Evolutionary conservation across 1,140 invertebrate species (phyloP).

Genomic region (Coenobita brevimanus): DNA sequence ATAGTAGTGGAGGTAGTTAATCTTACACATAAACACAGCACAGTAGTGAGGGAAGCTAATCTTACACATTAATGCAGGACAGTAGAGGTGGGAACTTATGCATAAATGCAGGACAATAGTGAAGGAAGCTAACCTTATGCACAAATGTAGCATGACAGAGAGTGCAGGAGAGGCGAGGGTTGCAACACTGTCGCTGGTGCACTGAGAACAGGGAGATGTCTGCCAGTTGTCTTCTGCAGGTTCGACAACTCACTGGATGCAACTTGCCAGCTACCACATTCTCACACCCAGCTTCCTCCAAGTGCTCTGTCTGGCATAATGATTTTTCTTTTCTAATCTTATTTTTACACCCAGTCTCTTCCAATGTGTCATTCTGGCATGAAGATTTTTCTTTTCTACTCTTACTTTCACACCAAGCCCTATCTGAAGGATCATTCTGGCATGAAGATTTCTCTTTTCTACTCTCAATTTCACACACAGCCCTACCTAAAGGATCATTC

Average conservation of each 20-base stretch:
- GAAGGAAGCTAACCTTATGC: conserved; percentile 32
- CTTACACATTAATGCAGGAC: neutral
- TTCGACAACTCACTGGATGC: conserved; percentile 35
- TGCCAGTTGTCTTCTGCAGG: conserved; percentile 42
- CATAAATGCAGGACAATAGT: neutral
- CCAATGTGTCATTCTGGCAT: no score
- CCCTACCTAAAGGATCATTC: no score
- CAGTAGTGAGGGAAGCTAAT: neutral
- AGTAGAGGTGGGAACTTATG: neutral
- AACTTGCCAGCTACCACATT: conserved; percentile 7
- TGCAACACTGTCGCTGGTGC: conserved; percentile 46
- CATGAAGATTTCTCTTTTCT: no score
- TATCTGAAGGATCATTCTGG: no score
- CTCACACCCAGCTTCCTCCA: neutral
- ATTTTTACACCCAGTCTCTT: no score
- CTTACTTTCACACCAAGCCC: no score
- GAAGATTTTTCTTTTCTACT: no score
- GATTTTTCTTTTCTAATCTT: neutral
- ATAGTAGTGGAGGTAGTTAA: no score
- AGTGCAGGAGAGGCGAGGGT: conserved; percentile 37
- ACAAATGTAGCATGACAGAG: conserved; percentile 39
- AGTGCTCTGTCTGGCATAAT: neutral
- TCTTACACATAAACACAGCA: no score
- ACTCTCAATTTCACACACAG: no score
- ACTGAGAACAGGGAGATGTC: conserved; percentile 37